Conservation (phyloP, 2,113 vertebrate species). For the Pterophyllum scalare region DNA sequence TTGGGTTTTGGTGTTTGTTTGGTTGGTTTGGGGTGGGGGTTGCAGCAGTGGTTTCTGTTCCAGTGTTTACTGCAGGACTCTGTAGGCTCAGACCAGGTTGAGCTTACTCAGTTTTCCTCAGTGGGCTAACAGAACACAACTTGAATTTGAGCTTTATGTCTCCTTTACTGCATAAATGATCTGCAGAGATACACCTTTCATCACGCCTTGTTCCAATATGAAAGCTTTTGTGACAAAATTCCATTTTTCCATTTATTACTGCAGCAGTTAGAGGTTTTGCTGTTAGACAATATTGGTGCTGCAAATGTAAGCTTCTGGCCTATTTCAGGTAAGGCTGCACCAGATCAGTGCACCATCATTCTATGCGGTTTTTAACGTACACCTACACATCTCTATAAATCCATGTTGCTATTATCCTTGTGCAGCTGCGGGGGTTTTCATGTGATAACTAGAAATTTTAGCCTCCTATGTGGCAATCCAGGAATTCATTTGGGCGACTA, state of each 20-base stretch:
- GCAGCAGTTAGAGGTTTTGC: not conserved
- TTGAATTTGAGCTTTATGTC: not conserved
- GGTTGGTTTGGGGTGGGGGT: no score
- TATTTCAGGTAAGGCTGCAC: slow-evolving; percentile 16
- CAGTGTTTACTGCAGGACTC: no score
- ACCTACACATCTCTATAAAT: slow-evolving; percentile 48
- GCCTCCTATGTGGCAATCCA: slow-evolving; percentile 34
- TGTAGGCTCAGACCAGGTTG: no score
- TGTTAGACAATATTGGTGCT: slow-evolving; percentile 10
- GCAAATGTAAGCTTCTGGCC: not conserved
- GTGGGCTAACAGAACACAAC: not conserved
- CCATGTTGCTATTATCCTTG: slow-evolving; percentile 37
- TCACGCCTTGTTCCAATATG: not conserved
- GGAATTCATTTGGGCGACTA: slow-evolving; percentile 46
- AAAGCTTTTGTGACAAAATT: not conserved
- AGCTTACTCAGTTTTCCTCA: not conserved
- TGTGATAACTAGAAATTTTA: slow-evolving; percentile 42
- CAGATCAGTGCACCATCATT: slow-evolving; percentile 15
- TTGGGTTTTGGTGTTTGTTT: no score
- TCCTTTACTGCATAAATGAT: not conserved
- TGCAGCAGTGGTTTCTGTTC: no score
- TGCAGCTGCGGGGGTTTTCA: slow-evolving; percentile 20
- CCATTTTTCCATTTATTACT: not conserved
- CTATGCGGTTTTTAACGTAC: slow-evolving; percentile 14
- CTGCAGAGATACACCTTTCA: not conserved